These are phyloP conservation scores for Anthonomus grandis DNA, from an alignment of 1,140 invertebrate species.

Conservation along the genomic window DNA sequence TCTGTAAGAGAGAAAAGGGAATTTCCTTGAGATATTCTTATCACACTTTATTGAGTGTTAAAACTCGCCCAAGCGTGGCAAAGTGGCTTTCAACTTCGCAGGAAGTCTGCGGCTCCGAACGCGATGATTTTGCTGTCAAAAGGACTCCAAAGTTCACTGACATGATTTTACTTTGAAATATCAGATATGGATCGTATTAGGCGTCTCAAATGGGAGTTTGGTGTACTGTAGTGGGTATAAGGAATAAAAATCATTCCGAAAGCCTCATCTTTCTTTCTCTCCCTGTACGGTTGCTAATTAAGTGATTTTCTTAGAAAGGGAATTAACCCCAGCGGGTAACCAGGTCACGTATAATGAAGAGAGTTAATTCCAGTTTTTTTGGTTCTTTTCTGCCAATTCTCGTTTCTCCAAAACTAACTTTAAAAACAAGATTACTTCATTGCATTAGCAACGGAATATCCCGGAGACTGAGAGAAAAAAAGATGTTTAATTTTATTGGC, in stretches of 20 bases:
- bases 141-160: background rate
- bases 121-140: constrained; percentile 1
- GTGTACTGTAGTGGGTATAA: too few relatives aligned
- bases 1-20: background rate
- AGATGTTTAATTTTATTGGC: constrained; percentile 8
- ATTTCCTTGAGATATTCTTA: constrained; percentile 5
- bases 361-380: constrained; percentile 13
- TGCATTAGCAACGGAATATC: constrained; percentile 19
- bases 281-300: background rate
- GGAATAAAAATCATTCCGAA: too few relatives aligned
- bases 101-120: constrained; percentile 8
- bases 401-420: constrained; percentile 14
- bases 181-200: too few relatives aligned
- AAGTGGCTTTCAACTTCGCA: constrained; percentile 19
- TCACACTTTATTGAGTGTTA: constrained; percentile 20
- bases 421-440: constrained; percentile 23
- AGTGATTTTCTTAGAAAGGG: background rate
- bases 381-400: constrained; percentile 4
- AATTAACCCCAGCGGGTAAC: constrained; percentile 13
- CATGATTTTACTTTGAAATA: too few relatives aligned
- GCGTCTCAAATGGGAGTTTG: too few relatives aligned
- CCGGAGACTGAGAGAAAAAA: background rate
- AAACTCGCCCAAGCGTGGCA: constrained; percentile 11
- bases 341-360: constrained; percentile 13
- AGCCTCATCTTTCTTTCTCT: too few relatives aligned